Evolutionary conservation across 92 coral and sea anemone genomes (phyloP).

Genomic region (Anthopleura xanthogrammica): DNA sequence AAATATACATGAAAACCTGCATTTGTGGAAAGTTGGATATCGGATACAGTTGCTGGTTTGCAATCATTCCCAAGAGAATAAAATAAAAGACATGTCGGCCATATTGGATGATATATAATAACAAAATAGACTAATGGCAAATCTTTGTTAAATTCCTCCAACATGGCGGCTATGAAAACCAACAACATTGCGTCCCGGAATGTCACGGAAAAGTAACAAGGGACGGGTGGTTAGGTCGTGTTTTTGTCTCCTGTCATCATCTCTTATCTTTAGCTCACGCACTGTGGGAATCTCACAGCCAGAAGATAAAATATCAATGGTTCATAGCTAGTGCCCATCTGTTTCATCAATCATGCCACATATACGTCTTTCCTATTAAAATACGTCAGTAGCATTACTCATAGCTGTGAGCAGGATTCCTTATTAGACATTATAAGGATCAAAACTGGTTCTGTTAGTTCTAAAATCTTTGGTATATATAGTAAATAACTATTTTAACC

Average conservation of each 20-base stretch:
- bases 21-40: too few species aligned
- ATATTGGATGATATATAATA: too few species aligned
- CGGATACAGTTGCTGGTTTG: too few species aligned
- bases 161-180: too few species aligned
- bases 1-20: too few species aligned
- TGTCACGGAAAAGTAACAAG: not conserved
- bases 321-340: not conserved
- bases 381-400: not conserved
- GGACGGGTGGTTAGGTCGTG: not conserved
- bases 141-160: too few species aligned
- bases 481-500: not conserved
- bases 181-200: not conserved
- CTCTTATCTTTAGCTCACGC: not conserved
- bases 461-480: not conserved
- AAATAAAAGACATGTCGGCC: too few species aligned
- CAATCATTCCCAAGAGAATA: too few species aligned
- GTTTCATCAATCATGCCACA: not conserved
- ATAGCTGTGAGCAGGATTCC: not conserved
- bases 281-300: constrained; percentile 5
- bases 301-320: too few species aligned
- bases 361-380: not conserved
- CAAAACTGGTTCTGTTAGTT: not conserved
- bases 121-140: too few species aligned
- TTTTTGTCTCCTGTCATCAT: not conserved
- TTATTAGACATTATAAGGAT: not conserved